phyloP scores from a whole-genome alignment of 2,113 vertebrate genomes.

The Hucho hucho region DNA sequence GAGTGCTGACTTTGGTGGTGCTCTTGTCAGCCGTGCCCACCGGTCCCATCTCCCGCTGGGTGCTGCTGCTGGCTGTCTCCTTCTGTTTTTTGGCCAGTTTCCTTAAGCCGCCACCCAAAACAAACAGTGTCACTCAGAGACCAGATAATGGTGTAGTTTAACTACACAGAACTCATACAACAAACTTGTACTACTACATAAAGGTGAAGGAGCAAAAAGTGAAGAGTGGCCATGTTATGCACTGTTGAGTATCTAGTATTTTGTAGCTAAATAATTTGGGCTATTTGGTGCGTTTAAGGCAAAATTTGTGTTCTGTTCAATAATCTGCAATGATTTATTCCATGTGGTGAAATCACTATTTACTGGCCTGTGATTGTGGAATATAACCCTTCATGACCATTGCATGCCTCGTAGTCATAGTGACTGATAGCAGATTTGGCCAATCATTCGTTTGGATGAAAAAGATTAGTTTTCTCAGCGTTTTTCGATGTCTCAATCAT shows the following conservation, averaged over 20 bases:
- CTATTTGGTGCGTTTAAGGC: too few species aligned
- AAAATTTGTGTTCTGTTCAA: background rate
- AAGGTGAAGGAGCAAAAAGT: background rate
- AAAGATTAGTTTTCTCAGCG: background rate
- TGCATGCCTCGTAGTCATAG: background rate
- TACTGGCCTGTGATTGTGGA: background rate
- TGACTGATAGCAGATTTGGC: background rate
- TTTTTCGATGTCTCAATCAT: background rate
- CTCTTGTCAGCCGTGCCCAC: conserved; percentile 88
- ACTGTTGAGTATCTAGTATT: conserved; percentile 11
- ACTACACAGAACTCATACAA: background rate
- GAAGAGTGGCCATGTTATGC: background rate
- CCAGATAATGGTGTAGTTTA: background rate
- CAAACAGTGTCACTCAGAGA: background rate
- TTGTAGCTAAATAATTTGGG: conserved; percentile 1
- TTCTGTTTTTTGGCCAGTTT: conserved; percentile 99
- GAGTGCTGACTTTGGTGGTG: conserved; percentile 86
- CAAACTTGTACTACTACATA: background rate
- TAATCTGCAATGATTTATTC: conserved; percentile 2
- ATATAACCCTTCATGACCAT: background rate
- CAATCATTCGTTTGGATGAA: background rate
- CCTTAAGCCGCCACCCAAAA: conserved; percentile 81
- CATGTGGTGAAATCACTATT: background rate
- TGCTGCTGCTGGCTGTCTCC: conserved; percentile 91
- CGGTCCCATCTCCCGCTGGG: conserved; percentile 93